Conservation (phyloP, 2,113 vertebrate genomes). For the Muntiacus muntjak region DNA sequence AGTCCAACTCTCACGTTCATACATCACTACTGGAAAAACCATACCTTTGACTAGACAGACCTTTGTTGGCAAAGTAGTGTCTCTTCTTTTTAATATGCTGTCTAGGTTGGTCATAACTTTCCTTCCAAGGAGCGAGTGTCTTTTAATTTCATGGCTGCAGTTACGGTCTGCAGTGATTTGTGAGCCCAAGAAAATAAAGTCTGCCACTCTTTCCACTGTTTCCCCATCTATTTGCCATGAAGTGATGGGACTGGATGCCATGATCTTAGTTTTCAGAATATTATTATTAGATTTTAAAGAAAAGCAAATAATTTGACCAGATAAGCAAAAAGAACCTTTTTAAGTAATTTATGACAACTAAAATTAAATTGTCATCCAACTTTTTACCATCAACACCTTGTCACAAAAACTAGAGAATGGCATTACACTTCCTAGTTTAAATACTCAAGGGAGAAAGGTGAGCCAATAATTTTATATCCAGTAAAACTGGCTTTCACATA, state of each 20-base stretch:
- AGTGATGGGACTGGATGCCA: not conserved
- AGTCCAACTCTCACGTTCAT: not conserved
- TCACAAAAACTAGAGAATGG: not conserved
- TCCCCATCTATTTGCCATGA: not conserved
- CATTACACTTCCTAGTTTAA: not conserved
- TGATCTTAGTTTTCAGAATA: not conserved
- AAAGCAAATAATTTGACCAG: not conserved
- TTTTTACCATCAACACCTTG: not conserved
- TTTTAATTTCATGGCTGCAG: not conserved
- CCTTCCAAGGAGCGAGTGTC: not conserved
- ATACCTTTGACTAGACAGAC: not conserved
- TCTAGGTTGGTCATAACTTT: not conserved
- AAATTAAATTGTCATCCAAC: not conserved
- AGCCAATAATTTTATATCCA: not conserved
- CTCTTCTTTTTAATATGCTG: not conserved
- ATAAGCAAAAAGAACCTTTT: not conserved
- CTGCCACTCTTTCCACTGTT: not conserved
- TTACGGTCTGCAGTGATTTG: not conserved
- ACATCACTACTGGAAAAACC: not conserved
- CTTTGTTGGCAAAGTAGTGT: not conserved
- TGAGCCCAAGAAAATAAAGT: not conserved
- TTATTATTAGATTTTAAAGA: not conserved
- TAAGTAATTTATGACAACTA: not conserved
- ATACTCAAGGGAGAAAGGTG: not conserved
- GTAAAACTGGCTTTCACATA: not conserved